Evolutionary conservation across 2,888 invertebrate species (phyloP).

Genomic region (Agrypnus murinus): DNA sequence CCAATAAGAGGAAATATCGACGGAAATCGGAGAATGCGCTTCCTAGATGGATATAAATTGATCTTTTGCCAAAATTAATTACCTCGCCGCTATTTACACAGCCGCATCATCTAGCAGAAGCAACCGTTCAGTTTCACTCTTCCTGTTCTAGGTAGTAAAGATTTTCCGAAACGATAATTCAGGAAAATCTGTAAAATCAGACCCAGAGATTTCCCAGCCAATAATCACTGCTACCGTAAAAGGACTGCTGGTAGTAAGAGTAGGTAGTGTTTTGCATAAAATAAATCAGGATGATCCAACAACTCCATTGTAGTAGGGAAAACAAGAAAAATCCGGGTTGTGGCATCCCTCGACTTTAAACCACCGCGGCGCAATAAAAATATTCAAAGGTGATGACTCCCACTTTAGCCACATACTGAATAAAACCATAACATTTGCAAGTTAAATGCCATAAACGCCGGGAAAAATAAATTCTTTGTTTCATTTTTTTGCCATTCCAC

Average conservation of each 20-base stretch:
- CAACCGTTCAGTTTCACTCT: slow-evolving; percentile 5
- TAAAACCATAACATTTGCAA: slow-evolving; percentile 73
- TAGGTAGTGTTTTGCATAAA: slow-evolving; percentile 21
- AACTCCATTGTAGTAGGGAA: slow-evolving; percentile 39
- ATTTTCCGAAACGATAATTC: not conserved
- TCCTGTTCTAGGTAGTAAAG: slow-evolving; percentile 1
- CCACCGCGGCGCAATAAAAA: slow-evolving; percentile 68
- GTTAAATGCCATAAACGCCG: slow-evolving; percentile 72
- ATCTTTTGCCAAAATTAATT: slow-evolving; percentile 60
- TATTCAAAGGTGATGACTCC: slow-evolving; percentile 72
- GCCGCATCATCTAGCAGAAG: slow-evolving; percentile 39
- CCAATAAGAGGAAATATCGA: slow-evolving; percentile 61
- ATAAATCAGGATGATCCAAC: slow-evolving; percentile 25
- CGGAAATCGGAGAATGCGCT: slow-evolving; percentile 58
- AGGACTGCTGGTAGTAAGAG: too few relatives aligned
- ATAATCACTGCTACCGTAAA: too few relatives aligned
- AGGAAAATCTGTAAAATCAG: not conserved
- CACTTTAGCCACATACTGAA: slow-evolving; percentile 69
- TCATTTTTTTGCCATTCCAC: slow-evolving; percentile 61
- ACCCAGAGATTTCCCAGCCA: not conserved
- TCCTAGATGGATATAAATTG: slow-evolving; percentile 60
- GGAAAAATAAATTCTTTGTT: slow-evolving; percentile 70
- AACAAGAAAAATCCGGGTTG: slow-evolving; percentile 49
- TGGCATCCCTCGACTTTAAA: slow-evolving; percentile 55
- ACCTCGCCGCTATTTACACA: slow-evolving; percentile 50